Base-by-base conservation (phyloP, 2,888 invertebrate genomes). In the Caenorhabditis becei region DNA sequence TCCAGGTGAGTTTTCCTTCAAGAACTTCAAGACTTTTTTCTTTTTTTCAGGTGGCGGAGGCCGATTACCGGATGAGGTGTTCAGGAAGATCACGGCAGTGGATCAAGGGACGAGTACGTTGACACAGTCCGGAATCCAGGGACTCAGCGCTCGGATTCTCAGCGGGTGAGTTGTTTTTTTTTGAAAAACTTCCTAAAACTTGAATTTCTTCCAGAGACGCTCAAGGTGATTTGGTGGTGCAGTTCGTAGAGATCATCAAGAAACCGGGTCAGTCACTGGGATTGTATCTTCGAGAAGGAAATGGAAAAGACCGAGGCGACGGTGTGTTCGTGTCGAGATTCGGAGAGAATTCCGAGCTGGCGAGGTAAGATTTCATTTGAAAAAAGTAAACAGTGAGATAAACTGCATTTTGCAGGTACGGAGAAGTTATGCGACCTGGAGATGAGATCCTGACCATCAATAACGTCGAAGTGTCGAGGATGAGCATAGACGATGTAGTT, bases 391-490 rank as follows among this genome's bases (percentile, higher is more conserved):
- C 7, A 41, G 7, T 41, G 8, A 2, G 14, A 41, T 11, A 41
- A 41, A 11, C 2, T 24, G 37, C 20, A 20, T 49, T 35, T 23
- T 78, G n/a, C 41, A 87, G 97, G 93, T 97, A 97, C 91, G 97
- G 97, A 70, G 96, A 97, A 92, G 93, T 99, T 84, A 95, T 96
- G 93, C 91, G 95, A 94, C 97, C 98, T 63, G 97, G 97, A 56
- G 98, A 99, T 92, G 98, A 99, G 93, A 97, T 99, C 91, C 93
- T 99, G 88, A 97, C 97, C 44, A 97, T 99, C 77, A 99, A 99
- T 93, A 93, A 97, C 91, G 98, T 99, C 86, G 97, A 86, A 78
- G 98, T 99, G 87, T 95, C 96, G 84, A 94, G 95, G 91, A 98
- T 98, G 97, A 96, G 96, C 87, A 93, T 99, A 90, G 98, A 99